Conservation (phyloP, 2,888 invertebrate genomes). For the Yponomeuta cagnagella region DNA sequence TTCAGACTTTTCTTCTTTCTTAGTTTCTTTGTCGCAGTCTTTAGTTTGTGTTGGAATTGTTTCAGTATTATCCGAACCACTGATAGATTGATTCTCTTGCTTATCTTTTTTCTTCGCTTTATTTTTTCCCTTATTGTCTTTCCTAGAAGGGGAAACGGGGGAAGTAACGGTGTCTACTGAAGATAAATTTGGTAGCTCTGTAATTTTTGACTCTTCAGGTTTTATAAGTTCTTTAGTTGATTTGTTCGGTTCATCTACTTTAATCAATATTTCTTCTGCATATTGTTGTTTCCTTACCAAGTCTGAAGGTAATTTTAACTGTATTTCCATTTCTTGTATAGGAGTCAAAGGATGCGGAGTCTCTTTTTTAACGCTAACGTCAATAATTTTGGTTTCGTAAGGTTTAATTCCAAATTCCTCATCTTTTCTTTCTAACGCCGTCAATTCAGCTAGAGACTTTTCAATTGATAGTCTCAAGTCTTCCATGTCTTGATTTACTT, state of each 20-base stretch:
- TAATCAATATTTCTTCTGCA: neutral
- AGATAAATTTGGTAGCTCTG: neutral
- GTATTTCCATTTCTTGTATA: neutral
- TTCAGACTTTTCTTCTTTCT: slow-evolving; percentile 35
- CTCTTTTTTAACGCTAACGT: neutral
- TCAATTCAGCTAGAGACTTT: slow-evolving; percentile 58
- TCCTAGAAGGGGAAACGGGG: slow-evolving; percentile 46
- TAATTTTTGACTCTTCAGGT: neutral
- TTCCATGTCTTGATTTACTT: slow-evolving; percentile 66
- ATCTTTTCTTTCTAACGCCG: slow-evolving; percentile 50
- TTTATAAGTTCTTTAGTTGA: neutral
- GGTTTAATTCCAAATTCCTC: slow-evolving; percentile 18
- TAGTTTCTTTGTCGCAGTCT: slow-evolving; percentile 23
- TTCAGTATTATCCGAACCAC: slow-evolving; percentile 16
- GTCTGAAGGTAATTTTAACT: neutral
- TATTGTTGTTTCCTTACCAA: slow-evolving; percentile 7
- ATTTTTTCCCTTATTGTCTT: slow-evolving; percentile 55
- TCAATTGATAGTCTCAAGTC: slow-evolving; percentile 60
- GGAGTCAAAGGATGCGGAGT: neutral
- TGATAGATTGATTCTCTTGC: slow-evolving; percentile 31
- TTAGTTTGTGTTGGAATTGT: slow-evolving; percentile 24
- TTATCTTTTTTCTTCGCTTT: slow-evolving; percentile 57
- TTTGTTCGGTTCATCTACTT: neutral
- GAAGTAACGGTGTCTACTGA: slow-evolving; percentile 20
- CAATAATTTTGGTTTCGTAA: neutral